Percentiles rank a stretch among this genome's conserved stretches.
Conservation (phyloP, 2,888 invertebrate genomes). For the Coremacera marginata region DNA sequence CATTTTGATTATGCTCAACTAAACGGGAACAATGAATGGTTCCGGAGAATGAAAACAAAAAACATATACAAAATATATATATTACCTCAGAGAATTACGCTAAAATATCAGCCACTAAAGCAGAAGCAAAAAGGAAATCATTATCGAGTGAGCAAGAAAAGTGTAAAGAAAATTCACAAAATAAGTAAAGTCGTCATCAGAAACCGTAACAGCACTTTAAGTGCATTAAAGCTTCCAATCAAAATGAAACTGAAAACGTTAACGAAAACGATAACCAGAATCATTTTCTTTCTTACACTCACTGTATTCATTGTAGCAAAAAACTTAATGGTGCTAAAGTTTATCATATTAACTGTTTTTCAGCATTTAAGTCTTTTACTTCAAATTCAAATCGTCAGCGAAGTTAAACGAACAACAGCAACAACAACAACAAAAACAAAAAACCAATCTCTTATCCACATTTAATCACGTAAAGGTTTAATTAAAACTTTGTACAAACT, state of each 20-base stretch:
- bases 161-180: background rate
- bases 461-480: too few species aligned
- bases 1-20: constrained; percentile 25
- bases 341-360: too few species aligned
- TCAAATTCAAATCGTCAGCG: too few species aligned
- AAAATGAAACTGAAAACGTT: background rate
- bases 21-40: background rate
- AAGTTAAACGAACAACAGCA: too few species aligned
- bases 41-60: background rate
- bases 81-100: constrained; percentile 18
- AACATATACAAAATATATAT: background rate
- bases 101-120: background rate
- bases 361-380: too few species aligned
- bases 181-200: background rate
- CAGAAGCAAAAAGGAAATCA: background rate
- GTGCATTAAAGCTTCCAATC: background rate
- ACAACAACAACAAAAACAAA: too few species aligned
- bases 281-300: background rate
- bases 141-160: background rate
- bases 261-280: background rate
- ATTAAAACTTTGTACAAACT: too few species aligned
- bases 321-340: too few species aligned
- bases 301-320: background rate
- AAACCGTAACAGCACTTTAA: background rate
- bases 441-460: too few species aligned